Evolutionary conservation across 2,113 vertebrate genomes (phyloP), one percentile per base, ranked within the genome.

Genomic region (Hyla sarda): DNA sequence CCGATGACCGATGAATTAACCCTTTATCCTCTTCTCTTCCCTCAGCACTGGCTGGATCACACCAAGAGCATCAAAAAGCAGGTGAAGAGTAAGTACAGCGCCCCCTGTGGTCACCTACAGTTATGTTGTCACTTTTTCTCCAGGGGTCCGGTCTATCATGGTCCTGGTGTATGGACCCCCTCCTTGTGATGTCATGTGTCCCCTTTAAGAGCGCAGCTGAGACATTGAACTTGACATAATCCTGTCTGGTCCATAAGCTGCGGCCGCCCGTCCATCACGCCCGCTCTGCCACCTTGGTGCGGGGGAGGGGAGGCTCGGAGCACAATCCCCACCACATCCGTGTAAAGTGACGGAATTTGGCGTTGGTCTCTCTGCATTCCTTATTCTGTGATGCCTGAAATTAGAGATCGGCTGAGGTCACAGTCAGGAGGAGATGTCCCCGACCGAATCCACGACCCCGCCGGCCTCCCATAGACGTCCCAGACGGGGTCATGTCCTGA

Each of bases 41-140:
- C 91, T 89, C 93, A 99, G 98, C 98, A 99, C 83, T 99, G 98
- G 98, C 91, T 99, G 87, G 98, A 99, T 87, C 94, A 96, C 78
- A 98, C 98, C 56, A 99, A 99, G 93, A 99, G 98, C 91, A 99
- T 99, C 87, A 99, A 98, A 95, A 99, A 99, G 73, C 98, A 99
- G 96, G 98, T 99, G 47, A 99, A 99, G 97, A 99, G 98, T 99
- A 96, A 97, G 98, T 97, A 28, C 21, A 1, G 12, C 45, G 14
- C 10, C 62, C 62, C 17, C 37, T 14, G 41, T 4, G 11, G 79
- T 30, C 17, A 1, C 25, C 23, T 48, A 41, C 41, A 41, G 41
- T 41, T 41, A 41, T n/a, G n/a, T n/a, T n/a, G n/a, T n/a, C n/a
- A n/a, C 41, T 5, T 41, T 8, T 41, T 41, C 41, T 41, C 41